Conservation (phyloP, 2,797 vertebrate genomes). For the Acrocephalus scirpaceus region DNA sequence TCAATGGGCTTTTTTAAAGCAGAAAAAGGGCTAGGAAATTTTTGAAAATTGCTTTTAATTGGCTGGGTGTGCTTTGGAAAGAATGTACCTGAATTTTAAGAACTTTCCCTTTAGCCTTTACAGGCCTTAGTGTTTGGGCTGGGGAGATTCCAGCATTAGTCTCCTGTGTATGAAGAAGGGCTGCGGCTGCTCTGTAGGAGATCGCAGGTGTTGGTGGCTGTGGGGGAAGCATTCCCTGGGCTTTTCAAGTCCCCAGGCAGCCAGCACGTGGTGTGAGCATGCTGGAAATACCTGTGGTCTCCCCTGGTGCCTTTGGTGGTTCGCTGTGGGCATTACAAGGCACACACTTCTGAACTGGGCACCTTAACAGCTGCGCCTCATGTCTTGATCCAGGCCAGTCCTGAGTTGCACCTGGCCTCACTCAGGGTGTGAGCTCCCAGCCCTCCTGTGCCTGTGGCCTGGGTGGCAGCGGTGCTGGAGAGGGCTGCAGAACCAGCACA, state of each 20-base stretch:
- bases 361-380: not conserved
- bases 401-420: rapidly evolving
- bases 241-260: not conserved
- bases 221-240: not conserved
- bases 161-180: not conserved
- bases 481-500: not conserved
- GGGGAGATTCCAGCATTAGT: not conserved
- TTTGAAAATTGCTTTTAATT: not conserved
- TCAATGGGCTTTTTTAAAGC: not conserved
- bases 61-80: not conserved
- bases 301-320: not conserved
- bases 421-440: not conserved
- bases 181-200: not conserved
- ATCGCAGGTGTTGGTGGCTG: not conserved
- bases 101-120: not conserved
- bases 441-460: rapidly evolving
- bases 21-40: not conserved
- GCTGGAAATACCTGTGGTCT: not conserved
- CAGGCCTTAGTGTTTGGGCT: too few species aligned
- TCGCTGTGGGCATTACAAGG: rapidly evolving
- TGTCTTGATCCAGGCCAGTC: not conserved
- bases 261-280: rapidly evolving
- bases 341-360: not conserved
- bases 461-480: not conserved
- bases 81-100: not conserved